These are phyloP conservation scores for Helicoverpa zea DNA, from an alignment of 1,140 invertebrate species.

Conservation along the genomic window DNA sequence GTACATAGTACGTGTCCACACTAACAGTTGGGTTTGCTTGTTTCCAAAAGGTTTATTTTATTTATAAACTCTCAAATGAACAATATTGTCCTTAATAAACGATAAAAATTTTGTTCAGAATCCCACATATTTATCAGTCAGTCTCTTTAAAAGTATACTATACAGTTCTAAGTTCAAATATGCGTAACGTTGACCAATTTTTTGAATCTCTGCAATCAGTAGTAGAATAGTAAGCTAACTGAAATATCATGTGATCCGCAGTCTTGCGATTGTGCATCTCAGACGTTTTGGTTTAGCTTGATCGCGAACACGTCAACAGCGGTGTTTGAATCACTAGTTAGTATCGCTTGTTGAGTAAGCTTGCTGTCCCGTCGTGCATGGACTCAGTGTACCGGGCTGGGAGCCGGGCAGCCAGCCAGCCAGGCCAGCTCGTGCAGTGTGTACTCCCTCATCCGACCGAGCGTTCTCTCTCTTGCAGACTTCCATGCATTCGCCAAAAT, in stretches of 20 bases:
- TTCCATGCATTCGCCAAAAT: constrained; percentile 91
- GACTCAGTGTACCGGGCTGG: constrained; percentile 48
- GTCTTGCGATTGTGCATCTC: background rate
- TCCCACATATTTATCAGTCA: constrained; percentile 57
- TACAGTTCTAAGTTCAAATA: constrained; percentile 1
- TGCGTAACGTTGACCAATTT: constrained; percentile 47
- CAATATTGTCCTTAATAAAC: constrained; percentile 58
- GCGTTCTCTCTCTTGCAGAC: constrained; percentile 89
- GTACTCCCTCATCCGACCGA: constrained; percentile 64
- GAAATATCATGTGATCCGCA: constrained; percentile 2
- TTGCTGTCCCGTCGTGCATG: constrained; percentile 53
- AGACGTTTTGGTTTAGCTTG: constrained; percentile 11
- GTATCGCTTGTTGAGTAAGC: constrained; percentile 51
- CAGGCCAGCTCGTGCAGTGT: constrained; percentile 19
- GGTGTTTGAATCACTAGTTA: constrained; percentile 35
- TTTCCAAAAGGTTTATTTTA: constrained; percentile 48
- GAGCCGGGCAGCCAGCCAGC: constrained; percentile 34
- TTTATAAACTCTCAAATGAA: constrained; percentile 55
- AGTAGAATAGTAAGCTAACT: constrained; percentile 27
- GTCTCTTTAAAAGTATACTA: constrained; percentile 62
- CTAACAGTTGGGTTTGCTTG: constrained; percentile 49
- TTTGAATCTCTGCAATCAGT: constrained; percentile 20
- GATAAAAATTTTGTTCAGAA: constrained; percentile 51
- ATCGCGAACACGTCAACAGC: background rate
- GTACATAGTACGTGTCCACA: constrained; percentile 45